Evolutionary conservation across 2,797 vertebrate genomes (phyloP), one percentile per base, ranked within the genome.

Genomic region (Sebastes steindachneri): DNA sequence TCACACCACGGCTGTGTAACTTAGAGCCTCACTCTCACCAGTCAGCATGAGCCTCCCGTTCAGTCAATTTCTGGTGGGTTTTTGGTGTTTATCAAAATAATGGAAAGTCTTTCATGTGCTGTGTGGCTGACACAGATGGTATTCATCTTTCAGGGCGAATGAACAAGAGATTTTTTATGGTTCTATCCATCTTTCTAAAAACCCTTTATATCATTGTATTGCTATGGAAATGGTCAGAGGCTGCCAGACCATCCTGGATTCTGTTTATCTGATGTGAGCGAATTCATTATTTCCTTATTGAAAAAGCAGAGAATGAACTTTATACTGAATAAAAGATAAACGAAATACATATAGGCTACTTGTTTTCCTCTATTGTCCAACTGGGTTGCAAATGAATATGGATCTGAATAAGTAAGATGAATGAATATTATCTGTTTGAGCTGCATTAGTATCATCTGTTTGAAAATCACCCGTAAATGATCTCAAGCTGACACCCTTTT

Each of bases 61-160:
- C 78, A 66, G 63, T 90, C 73, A 57, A 37, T 84, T 88, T 85
- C 71, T 83, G 19, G 69, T 84, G 75, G 28, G 14, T 78, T 81
- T 88, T 78, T 67, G 31, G 74, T 84, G 69, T 91, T 92, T 84
- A 86, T 88, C 66, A 73, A 60, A 86, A 79, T 87, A 88, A 92
- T 80, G 71, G 45, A 88, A 81, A 86, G 65, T 53, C 79, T 91
- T 90, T 92, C 82, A 83, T 79, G 81, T 89, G 78, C 73, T 78
- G 70, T 68, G 86, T 70, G 86, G 70, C 72, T 86, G 89, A 86
- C 82, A 87, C 68, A 79, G 67, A 77, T 14, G 45, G 75, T 79
- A 75, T 90, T 91, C 75, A 76, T 91, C 80, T 86, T 86, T 78
- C 23, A 26, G 57, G 64, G 64, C 14, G 55, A 77, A 78, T 80